Percentiles rank a stretch among this genome's conserved stretches.
These are phyloP conservation scores for Scomber scombrus DNA, from an alignment of 2,113 vertebrate species.

Conservation along the genomic window DNA sequence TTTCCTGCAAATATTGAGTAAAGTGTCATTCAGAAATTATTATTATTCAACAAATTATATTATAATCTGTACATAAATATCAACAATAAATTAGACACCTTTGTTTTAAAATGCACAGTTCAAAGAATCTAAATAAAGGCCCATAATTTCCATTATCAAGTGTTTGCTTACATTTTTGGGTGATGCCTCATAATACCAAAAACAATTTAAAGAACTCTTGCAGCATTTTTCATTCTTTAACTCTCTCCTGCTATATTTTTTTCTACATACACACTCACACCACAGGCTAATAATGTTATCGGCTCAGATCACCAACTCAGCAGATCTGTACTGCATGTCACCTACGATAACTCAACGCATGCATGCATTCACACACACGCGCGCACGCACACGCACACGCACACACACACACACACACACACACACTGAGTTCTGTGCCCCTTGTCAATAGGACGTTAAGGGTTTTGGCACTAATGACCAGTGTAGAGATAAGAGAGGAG, in stretches of 20 bases:
- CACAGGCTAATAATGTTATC: slow-evolving; percentile 80
- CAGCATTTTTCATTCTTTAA: slow-evolving; percentile 4
- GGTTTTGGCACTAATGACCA: slow-evolving; percentile 86
- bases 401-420: slow-evolving; percentile 50
- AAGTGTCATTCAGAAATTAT: slow-evolving; percentile 19
- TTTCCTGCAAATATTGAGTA: slow-evolving; percentile 30
- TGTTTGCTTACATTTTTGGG: not conserved
- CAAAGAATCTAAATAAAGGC: not conserved
- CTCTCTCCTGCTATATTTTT: slow-evolving; percentile 23
- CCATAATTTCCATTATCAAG: slow-evolving; percentile 2
- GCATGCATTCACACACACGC: slow-evolving; percentile 23
- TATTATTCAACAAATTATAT: slow-evolving; percentile 27
- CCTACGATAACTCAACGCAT: slow-evolving; percentile 71
- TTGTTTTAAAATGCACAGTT: slow-evolving; percentile 14
- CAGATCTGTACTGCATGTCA: slow-evolving; percentile 77
- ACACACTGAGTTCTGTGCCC: slow-evolving; percentile 52
- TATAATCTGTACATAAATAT: slow-evolving; percentile 20
- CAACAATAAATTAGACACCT: slow-evolving; percentile 25
- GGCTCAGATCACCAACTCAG: slow-evolving; percentile 78
- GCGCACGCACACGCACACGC: slow-evolving; percentile 34
- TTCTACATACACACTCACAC: slow-evolving; percentile 27
- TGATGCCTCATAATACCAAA: slow-evolving; percentile 25
- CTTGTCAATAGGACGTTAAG: slow-evolving; percentile 82
- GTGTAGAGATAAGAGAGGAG: slow-evolving; percentile 84
- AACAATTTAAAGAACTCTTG: slow-evolving; percentile 20